These are phyloP conservation scores for Dasyornis broadbenti DNA, from an alignment of 2,113 vertebrate genomes.

Conservation along the genomic window DNA sequence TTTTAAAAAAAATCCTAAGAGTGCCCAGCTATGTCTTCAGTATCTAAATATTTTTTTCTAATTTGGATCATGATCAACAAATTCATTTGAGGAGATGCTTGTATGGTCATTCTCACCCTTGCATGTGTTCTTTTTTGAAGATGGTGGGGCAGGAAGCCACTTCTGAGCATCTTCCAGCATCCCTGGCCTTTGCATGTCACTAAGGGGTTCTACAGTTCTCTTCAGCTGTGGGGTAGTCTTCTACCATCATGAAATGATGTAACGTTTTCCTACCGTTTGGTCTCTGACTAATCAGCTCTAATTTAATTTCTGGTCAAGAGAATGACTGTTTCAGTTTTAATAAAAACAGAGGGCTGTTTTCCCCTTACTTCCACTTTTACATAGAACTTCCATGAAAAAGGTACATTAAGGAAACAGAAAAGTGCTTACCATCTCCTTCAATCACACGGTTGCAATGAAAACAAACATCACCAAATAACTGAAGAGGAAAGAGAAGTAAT, in stretches of 20 bases:
- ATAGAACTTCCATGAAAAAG: neutral
- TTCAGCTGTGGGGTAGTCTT: neutral
- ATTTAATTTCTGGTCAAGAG: neutral
- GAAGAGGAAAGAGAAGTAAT: neutral
- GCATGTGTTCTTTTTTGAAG: neutral
- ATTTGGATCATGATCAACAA: neutral
- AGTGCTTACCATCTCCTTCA: slow-evolving; percentile 92
- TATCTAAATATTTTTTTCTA: neutral
- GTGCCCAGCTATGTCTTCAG: neutral
- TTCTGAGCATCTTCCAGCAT: neutral
- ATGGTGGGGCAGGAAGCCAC: neutral
- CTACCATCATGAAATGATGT: neutral
- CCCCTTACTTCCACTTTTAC: neutral
- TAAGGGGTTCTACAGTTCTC: neutral
- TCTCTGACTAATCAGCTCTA: neutral
- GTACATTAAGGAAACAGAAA: neutral
- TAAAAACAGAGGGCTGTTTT: neutral
- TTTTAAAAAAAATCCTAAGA: neutral
- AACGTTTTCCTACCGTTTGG: neutral
- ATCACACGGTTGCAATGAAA: slow-evolving; percentile 98
- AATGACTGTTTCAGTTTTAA: neutral
- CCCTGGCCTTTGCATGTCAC: neutral
- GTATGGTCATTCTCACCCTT: neutral
- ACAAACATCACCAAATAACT: slow-evolving; percentile 98
- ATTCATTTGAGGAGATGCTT: neutral